These are phyloP conservation scores for Tenthredo mesomela DNA, from an alignment of 2,888 invertebrate genomes.

Conservation along the genomic window DNA sequence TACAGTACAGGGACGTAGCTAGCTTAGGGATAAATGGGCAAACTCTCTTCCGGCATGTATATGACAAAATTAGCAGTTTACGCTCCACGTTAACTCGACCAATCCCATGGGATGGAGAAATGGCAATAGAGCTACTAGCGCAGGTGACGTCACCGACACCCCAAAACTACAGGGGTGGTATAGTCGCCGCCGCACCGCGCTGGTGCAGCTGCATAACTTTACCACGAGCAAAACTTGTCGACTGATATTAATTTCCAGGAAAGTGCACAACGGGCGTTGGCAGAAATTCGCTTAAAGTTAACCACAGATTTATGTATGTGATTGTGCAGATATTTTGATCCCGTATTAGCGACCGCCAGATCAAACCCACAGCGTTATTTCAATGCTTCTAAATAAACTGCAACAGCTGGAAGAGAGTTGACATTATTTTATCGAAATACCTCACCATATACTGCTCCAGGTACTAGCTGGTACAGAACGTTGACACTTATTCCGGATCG, in stretches of 20 bases:
- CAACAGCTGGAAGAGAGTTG: constrained; percentile 6
- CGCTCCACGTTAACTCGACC: constrained; percentile 16
- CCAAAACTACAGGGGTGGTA: constrained; percentile 21
- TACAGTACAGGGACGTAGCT: constrained; percentile 23
- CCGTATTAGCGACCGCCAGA: not conserved
- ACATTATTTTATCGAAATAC: constrained; percentile 31
- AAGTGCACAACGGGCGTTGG: constrained; percentile 42
- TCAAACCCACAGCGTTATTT: not conserved
- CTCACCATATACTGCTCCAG: constrained; percentile 14
- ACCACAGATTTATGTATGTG: constrained; percentile 13
- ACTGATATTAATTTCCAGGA: constrained; percentile 45
- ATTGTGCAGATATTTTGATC: constrained; percentile 4
- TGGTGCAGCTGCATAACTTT: constrained; percentile 44
- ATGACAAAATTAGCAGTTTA: constrained; percentile 31
- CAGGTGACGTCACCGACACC: constrained; percentile 48
- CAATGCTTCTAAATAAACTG: constrained; percentile 24
- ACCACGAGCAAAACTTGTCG: constrained; percentile 41
- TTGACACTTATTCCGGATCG: constrained; percentile 15
- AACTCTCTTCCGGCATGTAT: constrained; percentile 2
- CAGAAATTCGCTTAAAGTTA: constrained; percentile 41
- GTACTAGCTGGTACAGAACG: not conserved
- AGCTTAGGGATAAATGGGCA: not conserved
- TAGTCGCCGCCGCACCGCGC: not conserved
- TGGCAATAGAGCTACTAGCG: not conserved
- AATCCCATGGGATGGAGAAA: constrained; percentile 2